Evolutionary conservation across 2,797 vertebrate genomes (phyloP).

Genomic region (Hephaestus fuliginosus): DNA sequence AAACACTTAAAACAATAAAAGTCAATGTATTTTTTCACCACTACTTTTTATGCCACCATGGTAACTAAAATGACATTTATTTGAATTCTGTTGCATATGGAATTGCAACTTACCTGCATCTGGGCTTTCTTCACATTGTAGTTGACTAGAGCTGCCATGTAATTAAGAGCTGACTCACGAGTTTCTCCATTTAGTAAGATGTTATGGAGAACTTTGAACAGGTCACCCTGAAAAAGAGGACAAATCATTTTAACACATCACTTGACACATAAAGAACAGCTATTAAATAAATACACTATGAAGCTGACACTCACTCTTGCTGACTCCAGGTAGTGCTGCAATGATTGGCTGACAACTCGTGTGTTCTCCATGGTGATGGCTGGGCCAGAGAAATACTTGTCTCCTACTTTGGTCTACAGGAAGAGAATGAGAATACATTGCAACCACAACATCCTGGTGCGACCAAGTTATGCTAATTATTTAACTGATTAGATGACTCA

Average conservation of each 20-base stretch:
- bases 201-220: constrained; percentile 97
- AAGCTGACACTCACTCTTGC: constrained; percentile 88
- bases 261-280: background rate
- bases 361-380: constrained; percentile 99
- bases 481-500: constrained; percentile 80
- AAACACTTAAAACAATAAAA: background rate
- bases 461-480: background rate
- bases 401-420: constrained; percentile 93
- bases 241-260: constrained; percentile 13
- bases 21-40: background rate
- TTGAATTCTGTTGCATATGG: background rate
- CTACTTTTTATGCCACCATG: background rate
- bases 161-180: constrained; percentile 94
- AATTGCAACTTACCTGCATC: constrained; percentile 91
- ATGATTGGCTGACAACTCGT: constrained; percentile 95
- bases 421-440: constrained; percentile 7
- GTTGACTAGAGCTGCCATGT: constrained; percentile 97
- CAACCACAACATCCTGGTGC: background rate
- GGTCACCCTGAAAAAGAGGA: constrained; percentile 89
- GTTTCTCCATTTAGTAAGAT: constrained; percentile 97
- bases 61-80: background rate
- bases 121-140: constrained; percentile 99
- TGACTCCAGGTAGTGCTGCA: constrained; percentile 97
- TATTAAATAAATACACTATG: background rate
- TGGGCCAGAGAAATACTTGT: constrained; percentile 99